Percentiles rank a stretch among this genome's conserved stretches.
These are phyloP conservation scores for Xestia c-nigrum DNA, from an alignment of 2,888 invertebrate genomes.

Conservation along the genomic window DNA sequence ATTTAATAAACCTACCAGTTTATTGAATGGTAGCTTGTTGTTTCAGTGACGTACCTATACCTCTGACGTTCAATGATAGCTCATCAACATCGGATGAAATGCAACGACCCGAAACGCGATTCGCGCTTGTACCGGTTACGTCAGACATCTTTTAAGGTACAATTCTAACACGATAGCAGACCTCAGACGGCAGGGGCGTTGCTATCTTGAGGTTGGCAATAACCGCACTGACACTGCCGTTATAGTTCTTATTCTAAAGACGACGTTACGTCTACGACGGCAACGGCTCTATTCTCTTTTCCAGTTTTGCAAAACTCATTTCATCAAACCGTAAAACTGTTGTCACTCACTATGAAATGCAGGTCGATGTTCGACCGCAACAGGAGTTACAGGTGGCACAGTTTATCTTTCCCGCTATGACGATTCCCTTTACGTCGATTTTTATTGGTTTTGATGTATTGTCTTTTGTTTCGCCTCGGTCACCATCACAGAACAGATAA, in stretches of 20 bases:
- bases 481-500: not conserved
- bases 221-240: not conserved
- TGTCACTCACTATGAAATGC: not conserved
- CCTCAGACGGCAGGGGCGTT: not conserved
- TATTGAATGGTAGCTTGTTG: not conserved
- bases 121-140: constrained; percentile 21
- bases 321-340: not conserved
- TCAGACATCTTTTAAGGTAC: constrained; percentile 20
- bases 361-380: not conserved
- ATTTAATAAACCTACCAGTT: constrained; percentile 10
- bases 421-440: no score
- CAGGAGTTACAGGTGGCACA: not conserved
- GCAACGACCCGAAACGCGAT: constrained; percentile 26
- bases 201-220: not conserved
- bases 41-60: constrained; percentile 6
- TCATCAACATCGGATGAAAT: constrained; percentile 13
- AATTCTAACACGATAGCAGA: not conserved
- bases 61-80: constrained; percentile 13
- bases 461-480: not conserved
- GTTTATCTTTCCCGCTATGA: not conserved
- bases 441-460: no score
- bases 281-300: not conserved
- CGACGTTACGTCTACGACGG: not conserved
- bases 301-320: not conserved
- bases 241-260: not conserved